Evolutionary conservation across 2,113 vertebrate genomes (phyloP), one percentile per base, ranked within the genome.

Genomic region (Nyctereutes procyonoides): DNA sequence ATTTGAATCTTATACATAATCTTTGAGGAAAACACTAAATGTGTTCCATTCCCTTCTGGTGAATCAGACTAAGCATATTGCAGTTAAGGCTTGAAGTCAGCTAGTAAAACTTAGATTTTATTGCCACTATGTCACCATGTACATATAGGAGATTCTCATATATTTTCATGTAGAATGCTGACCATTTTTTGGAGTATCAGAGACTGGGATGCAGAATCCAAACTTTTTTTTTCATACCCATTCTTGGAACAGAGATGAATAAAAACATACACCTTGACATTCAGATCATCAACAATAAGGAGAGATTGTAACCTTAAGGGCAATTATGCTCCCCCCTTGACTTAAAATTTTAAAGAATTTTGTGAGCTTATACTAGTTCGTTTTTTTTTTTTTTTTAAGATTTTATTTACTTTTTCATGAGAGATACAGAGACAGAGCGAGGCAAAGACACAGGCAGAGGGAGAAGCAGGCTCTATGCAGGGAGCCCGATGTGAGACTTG

Each of bases 21-120:
- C n/a, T 97, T 93, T 65, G 83, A 90, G 63, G 14, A 56, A 97
- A 93, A 74, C 48, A 20, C 26, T 89, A 58, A 93, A 43, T 93
- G 22, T 48, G 9, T 24, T 87, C 74, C 71, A 56, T 77, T 97
- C 58, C 80, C 65, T 87, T 88, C 43, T 82, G 55, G 17, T 88
- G 81, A 97, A 74, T 87, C 38, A 65, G 83, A 76, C 80, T 93
- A 67, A 83, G 1, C 43, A 73, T 16, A 51, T 85, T 48, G 0
- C 30, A 73, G 73, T 85, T 11, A 22, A 55, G 38, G 51, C 43
- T 85, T 88, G 48, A 76, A 89, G 55, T 90, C 80, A 88, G 56
- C 38, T 30, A 48, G 3, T 84, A 89, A 43, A 81, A 60, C 55
- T 96, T 84, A 92, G 62, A 79, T 96, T 92, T 90, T 48, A 84